Conservation (phyloP, 2,113 vertebrate species). For the Boleophthalmus pectinirostris region DNA sequence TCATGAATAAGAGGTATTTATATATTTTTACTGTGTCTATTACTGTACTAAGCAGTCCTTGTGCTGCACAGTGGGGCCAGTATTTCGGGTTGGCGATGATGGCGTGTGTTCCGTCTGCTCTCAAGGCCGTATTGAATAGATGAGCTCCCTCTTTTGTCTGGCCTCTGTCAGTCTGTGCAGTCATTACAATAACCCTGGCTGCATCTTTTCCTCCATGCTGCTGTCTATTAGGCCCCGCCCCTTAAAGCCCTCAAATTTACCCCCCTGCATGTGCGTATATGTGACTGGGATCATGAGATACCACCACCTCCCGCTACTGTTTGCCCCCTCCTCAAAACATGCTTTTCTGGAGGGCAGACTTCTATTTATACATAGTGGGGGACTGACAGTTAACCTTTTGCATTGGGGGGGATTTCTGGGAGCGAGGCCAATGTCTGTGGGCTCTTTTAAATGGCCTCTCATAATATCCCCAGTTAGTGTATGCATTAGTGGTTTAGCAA, state of each 20-base stretch:
- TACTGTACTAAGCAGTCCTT: constrained; percentile 1
- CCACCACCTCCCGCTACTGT: constrained; percentile 35
- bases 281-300: constrained; percentile 58
- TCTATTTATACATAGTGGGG: constrained; percentile 77
- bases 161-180: constrained; percentile 54
- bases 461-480: constrained; percentile 12
- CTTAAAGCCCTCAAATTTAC: constrained; percentile 30
- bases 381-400: constrained; percentile 81
- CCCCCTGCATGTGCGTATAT: constrained; percentile 35
- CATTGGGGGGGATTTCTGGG: constrained; percentile 73
- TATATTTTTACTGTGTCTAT: not conserved
- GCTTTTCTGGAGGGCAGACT: constrained; percentile 70
- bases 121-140: constrained; percentile 56
- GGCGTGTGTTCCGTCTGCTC: constrained; percentile 63
- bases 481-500: constrained; percentile 30
- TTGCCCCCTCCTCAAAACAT: constrained; percentile 53
- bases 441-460: constrained; percentile 53
- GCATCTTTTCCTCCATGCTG: constrained; percentile 36
- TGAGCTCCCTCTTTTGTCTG: constrained; percentile 62
- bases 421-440: constrained; percentile 66
- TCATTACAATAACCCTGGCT: constrained; percentile 52
- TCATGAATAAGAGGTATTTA: not conserved
- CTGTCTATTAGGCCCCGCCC: constrained; percentile 26
- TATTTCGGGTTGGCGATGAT: constrained; percentile 37
- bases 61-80: constrained; percentile 23